Evolutionary conservation across 2,888 invertebrate species (phyloP).

Genomic region (Elegia similella): DNA sequence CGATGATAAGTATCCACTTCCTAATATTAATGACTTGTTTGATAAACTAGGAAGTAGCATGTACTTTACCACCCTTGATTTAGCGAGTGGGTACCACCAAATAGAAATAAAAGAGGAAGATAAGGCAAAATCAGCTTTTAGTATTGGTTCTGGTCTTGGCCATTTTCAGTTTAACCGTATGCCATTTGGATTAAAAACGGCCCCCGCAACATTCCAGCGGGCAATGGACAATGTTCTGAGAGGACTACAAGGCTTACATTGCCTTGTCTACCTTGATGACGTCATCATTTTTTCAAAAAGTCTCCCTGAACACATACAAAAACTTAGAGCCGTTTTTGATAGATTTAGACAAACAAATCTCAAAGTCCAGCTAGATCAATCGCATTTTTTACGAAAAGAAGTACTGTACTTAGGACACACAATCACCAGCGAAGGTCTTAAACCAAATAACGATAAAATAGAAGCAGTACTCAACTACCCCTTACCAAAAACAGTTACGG

Average conservation of each 20-base stretch:
- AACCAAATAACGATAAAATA: slow-evolving; percentile 36
- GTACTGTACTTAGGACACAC: slow-evolving; percentile 39
- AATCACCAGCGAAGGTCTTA: slow-evolving; percentile 31
- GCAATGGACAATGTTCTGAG: slow-evolving; percentile 30
- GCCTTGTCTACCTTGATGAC: slow-evolving; percentile 40
- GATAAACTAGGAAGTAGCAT: slow-evolving; percentile 27
- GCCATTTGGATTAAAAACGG: slow-evolving; percentile 22
- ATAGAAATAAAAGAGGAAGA: slow-evolving; percentile 23
- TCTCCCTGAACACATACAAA: slow-evolving; percentile 31
- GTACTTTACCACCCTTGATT: slow-evolving; percentile 28
- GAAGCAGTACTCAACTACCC: slow-evolving; percentile 31
- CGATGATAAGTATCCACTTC: slow-evolving; percentile 25
- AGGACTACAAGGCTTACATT: slow-evolving; percentile 28
- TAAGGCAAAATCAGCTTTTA: slow-evolving; percentile 26
- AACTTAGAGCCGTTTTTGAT: slow-evolving; percentile 30
- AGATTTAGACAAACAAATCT: slow-evolving; percentile 27
- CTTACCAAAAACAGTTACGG: slow-evolving; percentile 28
- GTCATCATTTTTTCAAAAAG: slow-evolving; percentile 36
- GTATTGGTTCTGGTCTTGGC: slow-evolving; percentile 21
- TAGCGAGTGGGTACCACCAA: slow-evolving; percentile 26
- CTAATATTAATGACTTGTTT: slow-evolving; percentile 26
- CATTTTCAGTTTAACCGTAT: slow-evolving; percentile 30
- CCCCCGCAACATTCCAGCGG: slow-evolving; percentile 29
- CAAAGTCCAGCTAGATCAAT: slow-evolving; percentile 32
- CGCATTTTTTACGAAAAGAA: slow-evolving; percentile 32